Base-by-base conservation (phyloP, 2,113 vertebrate species). In the Myiozetetes cayanensis region DNA sequence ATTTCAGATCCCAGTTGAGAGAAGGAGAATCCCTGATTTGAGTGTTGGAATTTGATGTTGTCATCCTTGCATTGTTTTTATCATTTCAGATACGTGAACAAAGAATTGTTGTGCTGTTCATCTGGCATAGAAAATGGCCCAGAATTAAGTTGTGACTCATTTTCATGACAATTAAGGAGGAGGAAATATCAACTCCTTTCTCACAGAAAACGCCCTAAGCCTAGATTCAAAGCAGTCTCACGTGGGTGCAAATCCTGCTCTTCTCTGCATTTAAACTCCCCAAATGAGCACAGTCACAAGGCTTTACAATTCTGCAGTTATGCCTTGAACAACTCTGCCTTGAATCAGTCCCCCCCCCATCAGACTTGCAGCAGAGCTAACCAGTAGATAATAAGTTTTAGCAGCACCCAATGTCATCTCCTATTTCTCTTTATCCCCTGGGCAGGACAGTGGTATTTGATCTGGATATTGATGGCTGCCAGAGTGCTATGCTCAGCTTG, bases 121-220 rank as follows among this genome's bases (percentile, higher is more conserved):
- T 52, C 62, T 61, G 52, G 65, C 79, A 59, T 20, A 74, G 72
- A 90, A 95, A 74, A 87, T 59, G 27, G 68, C 67, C 59, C 56
- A 73, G 56, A 91, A 84, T 80, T 79, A 91, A 95, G 83, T 44
- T 61, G 49, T 90, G 82, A 81, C 27, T 92, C 56, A 75, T 92
- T 92, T 91, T 96, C 83, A 68, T 52, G 31, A 81, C 76, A 92
- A 43, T 80, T 61, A 88, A 72, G 67, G 65, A 81, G 83, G 39
- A 88, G 35, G 56, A 94, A 93, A 81, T 86, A 52, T 25, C 77
- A 87, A 52, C 58, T 76, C 56, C 56, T 70, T 70, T 87, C 56
- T 78, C 56, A 72, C 35, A 78, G 56, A 67, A 56, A 89, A 44
- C 33, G 44, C 65, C 70, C 44, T 74, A 63, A 89, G 67, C 75